Evolutionary conservation across 2,888 invertebrate genomes (phyloP), one percentile per base, ranked within the genome.

Genomic region (Mylabris sibirica): DNA sequence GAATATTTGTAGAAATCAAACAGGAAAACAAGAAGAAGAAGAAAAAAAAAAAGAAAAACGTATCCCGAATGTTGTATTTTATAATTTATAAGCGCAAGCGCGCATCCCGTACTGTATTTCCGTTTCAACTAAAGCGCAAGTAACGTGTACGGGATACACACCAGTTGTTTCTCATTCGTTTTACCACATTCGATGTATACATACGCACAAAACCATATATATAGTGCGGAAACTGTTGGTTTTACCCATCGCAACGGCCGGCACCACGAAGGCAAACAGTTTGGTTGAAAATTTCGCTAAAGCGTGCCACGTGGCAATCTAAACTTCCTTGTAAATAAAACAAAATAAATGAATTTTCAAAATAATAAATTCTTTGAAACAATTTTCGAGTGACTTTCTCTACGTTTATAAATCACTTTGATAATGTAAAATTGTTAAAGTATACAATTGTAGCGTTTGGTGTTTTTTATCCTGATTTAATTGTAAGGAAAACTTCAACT

Each of bases 131-230:
- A 72, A 66, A 72, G 75, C 73, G 69, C 74, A 72, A 57, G 57
- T 57, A 57, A 24, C 24, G 57, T 26, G 44, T 17, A 44, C 17
- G n/a, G 14, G 75, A 72, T 65, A 67, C 74, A 74, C 74, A 65
- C 71, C 26, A 69, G 74, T 68, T 57, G 70, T 73, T 76, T 74
- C 74, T 67, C 77, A 77, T 77, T 77, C 78, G 78, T 73, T 75
- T 75, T 78, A 72, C 74, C 75, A 71, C 74, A 73, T 66, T 68
- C 14, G 22, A 14, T 22, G 6, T 11, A 53, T 24, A 57, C 24
- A 12, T 12, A 57, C 57, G 24, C 49, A 49, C 49, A 20, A 20
- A 12, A 12, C 38, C 3, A 38, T 14, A 12, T 20, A 44, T 1
- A 44, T 20, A 49, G 24, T 26, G 57, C 24, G 57, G 26, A 14